Percentiles rank a stretch among this genome's conserved stretches.
phyloP scores from a whole-genome alignment of 2,797 vertebrate genomes.

The Falco columbarius region DNA sequence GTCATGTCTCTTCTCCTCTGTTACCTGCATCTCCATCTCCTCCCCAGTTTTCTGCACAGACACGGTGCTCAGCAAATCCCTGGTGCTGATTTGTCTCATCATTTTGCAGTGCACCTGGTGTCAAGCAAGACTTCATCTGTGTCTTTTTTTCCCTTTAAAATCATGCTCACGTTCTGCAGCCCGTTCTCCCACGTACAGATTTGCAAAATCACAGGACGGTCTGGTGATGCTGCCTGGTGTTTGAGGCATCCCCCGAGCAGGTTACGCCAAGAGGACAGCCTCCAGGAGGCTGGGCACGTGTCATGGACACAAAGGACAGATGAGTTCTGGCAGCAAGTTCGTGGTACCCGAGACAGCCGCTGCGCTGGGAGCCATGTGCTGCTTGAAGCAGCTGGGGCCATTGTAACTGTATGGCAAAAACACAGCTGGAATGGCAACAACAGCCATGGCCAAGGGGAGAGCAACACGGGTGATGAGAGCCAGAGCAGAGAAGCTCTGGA shows the following conservation, averaged over 20 bases:
- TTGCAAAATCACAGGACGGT: neutral
- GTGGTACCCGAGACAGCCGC: neutral
- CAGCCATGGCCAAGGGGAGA: neutral
- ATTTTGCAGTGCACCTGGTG: neutral
- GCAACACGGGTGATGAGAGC: accelerated
- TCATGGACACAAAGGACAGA: neutral
- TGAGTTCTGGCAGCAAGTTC: neutral
- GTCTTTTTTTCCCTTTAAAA: neutral
- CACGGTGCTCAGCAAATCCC: neutral
- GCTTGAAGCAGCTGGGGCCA: neutral
- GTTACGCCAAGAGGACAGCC: neutral
- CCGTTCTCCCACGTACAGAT: neutral
- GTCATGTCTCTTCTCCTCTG: neutral
- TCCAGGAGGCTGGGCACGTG: neutral
- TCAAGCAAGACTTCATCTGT: neutral
- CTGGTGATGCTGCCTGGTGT: neutral
- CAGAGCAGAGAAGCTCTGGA: neutral
- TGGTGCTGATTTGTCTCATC: neutral
- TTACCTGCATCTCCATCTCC: neutral
- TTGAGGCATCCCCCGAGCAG: neutral
- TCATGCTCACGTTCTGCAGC: accelerated
- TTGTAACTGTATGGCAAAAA: neutral
- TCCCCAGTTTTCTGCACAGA: neutral
- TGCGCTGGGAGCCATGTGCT: neutral
- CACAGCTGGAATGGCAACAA: neutral